These are phyloP conservation scores for Protobothrops mucrosquamatus DNA, from an alignment of 2,113 vertebrate species.

Conservation along the genomic window DNA sequence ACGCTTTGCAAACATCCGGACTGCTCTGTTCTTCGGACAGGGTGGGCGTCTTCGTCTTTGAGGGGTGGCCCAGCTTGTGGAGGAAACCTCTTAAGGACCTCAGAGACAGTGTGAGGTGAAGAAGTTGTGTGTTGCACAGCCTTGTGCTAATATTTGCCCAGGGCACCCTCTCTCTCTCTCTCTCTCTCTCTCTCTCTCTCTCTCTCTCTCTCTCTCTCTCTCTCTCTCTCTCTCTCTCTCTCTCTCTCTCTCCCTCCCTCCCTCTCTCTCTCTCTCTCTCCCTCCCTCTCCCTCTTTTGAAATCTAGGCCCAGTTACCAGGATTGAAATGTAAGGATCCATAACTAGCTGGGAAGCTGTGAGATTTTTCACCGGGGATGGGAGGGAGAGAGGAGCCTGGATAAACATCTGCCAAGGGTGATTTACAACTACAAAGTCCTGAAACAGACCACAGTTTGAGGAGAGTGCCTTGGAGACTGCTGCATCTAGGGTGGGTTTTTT, in stretches of 20 bases:
- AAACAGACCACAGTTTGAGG: background rate
- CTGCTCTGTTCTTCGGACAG: background rate
- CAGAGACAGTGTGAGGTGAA: background rate
- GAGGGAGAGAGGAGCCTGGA: background rate
- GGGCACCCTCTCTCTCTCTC: background rate
- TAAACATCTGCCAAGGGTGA: conserved; percentile 21
- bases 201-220: background rate
- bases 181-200: too few species aligned
- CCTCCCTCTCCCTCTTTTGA: background rate
- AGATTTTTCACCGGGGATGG: background rate
- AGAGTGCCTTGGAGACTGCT: background rate
- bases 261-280: background rate
- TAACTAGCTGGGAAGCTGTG: conserved; percentile 13
- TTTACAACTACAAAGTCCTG: background rate
- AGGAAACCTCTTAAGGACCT: background rate
- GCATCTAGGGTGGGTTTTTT: background rate
- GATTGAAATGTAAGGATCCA: conserved; percentile 16
- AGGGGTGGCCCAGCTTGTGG: background rate
- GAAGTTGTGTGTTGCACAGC: too few species aligned
- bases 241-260: background rate
- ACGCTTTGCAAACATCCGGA: background rate
- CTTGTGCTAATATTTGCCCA: background rate
- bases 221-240: too few species aligned
- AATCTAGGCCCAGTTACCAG: conserved; percentile 12
- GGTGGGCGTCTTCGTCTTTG: background rate